Conservation (phyloP, 2,113 vertebrate genomes). For the Anser cygnoides region DNA sequence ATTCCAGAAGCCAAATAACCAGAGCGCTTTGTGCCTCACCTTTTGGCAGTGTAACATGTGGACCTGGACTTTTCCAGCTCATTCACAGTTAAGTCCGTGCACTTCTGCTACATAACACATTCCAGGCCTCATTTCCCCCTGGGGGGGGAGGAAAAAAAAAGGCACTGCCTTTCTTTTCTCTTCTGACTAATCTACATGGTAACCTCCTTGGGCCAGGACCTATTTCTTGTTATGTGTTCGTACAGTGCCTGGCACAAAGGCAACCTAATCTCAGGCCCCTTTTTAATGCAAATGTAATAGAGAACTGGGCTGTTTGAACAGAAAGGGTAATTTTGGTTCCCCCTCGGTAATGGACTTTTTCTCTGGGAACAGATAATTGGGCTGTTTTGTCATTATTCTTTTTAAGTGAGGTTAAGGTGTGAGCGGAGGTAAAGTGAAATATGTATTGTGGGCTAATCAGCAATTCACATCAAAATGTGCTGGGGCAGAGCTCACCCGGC, state of each 20-base stretch:
- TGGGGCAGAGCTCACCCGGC: constrained; percentile 35
- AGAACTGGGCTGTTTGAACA: constrained; percentile 46
- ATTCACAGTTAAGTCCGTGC: background rate
- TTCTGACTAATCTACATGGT: constrained; percentile 42
- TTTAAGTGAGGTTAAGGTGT: constrained; percentile 60
- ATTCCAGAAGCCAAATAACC: background rate
- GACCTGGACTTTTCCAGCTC: background rate
- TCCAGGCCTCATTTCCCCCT: background rate
- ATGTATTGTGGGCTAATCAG: constrained; percentile 54
- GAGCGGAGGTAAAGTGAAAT: constrained; percentile 5
- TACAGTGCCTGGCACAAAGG: constrained; percentile 44
- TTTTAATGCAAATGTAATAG: constrained; percentile 62
- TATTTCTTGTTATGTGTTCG: background rate
- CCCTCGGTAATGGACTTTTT: constrained; percentile 27
- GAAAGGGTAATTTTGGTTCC: constrained; percentile 60
- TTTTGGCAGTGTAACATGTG: accelerated
- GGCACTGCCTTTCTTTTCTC: background rate
- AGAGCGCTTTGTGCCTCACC: background rate
- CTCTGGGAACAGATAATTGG: constrained; percentile 55
- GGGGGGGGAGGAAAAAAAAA: background rate
- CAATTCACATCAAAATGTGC: constrained; percentile 2
- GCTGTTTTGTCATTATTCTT: constrained; percentile 56
- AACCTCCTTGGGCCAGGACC: constrained; percentile 48
- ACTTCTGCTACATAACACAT: background rate
- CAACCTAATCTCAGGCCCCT: constrained; percentile 36